Evolutionary conservation across 1,140 invertebrate species (phyloP).

Genomic region (Kradibia gibbosae): DNA sequence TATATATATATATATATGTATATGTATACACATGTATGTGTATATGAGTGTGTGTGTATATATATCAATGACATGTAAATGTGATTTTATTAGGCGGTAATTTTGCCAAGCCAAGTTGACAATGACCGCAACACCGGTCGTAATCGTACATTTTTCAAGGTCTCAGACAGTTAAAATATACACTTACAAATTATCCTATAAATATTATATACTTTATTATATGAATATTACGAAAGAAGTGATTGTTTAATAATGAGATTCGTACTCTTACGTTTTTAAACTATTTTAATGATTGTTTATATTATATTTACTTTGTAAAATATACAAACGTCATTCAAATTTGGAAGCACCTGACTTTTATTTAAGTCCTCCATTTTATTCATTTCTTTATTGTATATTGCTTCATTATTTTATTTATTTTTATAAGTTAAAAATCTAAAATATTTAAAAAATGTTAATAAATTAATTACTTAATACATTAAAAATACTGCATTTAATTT

Average conservation of each 20-base stretch:
- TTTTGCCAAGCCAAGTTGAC: background rate
- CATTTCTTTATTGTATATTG: slow-evolving; percentile 6
- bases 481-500: too few species aligned
- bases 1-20: too few species aligned
- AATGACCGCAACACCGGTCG: background rate
- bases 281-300: slow-evolving; percentile 71
- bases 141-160: slow-evolving; percentile 40
- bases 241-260: slow-evolving; percentile 57
- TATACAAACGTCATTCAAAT: slow-evolving; percentile 71
- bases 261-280: slow-evolving; percentile 69
- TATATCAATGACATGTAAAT: too few species aligned
- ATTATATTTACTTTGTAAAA: slow-evolving; percentile 73
- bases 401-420: slow-evolving; percentile 42
- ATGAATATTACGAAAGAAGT: slow-evolving; percentile 55
- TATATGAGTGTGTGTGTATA: too few species aligned
- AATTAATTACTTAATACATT: too few species aligned
- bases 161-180: slow-evolving; percentile 50
- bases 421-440: too few species aligned
- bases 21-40: too few species aligned
- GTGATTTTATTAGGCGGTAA: slow-evolving; percentile 34
- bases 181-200: slow-evolving; percentile 67
- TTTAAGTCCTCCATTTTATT: background rate
- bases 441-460: too few species aligned
- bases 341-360: slow-evolving; percentile 51
- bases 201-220: slow-evolving; percentile 70